Evolutionary conservation across 2,113 vertebrate genomes (phyloP).

Genomic region (Lampris incognitus): DNA sequence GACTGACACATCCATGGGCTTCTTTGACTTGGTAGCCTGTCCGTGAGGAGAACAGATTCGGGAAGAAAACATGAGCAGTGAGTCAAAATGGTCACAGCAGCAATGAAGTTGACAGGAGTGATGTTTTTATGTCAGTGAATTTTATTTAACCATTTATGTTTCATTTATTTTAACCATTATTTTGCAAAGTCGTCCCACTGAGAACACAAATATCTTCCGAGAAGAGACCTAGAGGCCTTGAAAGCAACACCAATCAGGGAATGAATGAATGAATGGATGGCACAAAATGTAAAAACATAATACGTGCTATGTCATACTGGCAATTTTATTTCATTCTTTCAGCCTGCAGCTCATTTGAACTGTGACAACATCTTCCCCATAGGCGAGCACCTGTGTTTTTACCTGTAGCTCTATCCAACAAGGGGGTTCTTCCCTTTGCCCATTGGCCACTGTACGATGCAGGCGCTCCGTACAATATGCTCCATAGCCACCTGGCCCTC

Average conservation of each 20-base stretch:
- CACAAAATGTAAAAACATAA: neutral
- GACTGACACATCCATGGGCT: constrained; percentile 82
- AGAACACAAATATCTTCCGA: neutral
- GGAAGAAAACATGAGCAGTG: neutral
- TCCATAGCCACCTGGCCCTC: constrained; percentile 82
- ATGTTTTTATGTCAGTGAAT: too few relatives aligned
- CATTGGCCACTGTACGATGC: constrained; percentile 83
- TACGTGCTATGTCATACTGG: neutral
- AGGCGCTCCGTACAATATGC: constrained; percentile 86
- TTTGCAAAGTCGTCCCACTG: too few relatives aligned
- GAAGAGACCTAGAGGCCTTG: neutral
- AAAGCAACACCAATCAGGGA: too few relatives aligned
- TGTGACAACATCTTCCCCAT: neutral
- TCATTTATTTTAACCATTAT: too few relatives aligned
- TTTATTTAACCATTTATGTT: too few relatives aligned
- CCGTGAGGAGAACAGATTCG: neutral
- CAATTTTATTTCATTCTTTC: neutral
- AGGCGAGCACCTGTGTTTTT: constrained; percentile 23
- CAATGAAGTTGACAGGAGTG: too few relatives aligned
- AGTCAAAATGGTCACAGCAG: neutral
- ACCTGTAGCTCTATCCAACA: constrained; percentile 93
- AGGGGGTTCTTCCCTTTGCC: constrained; percentile 86
- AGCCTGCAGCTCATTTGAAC: neutral
- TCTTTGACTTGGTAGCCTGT: constrained; percentile 88
- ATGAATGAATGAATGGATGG: neutral